These are phyloP conservation scores for Sinocyclocheilus maitianheensis DNA, from an alignment of 2,113 vertebrate genomes.

Conservation along the genomic window DNA sequence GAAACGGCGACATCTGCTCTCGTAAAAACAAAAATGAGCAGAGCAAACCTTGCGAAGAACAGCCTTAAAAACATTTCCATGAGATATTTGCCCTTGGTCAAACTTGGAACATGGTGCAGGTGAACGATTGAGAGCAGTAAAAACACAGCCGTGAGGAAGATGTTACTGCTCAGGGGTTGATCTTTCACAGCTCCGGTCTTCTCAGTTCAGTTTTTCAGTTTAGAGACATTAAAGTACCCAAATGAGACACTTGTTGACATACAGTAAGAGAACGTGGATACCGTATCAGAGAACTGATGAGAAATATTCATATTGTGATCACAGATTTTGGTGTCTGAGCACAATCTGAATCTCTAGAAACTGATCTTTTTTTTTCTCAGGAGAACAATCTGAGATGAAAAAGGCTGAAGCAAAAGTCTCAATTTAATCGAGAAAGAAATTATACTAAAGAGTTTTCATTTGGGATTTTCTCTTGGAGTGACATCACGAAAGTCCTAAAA, in stretches of 20 bases:
- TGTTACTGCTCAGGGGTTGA: not conserved
- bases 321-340: no score
- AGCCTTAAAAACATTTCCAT: not conserved
- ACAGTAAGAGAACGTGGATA: not conserved
- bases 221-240: not conserved
- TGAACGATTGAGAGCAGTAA: not conserved
- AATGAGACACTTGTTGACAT: not conserved
- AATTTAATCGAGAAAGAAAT: no score
- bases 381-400: no score
- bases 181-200: not conserved
- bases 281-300: not conserved
- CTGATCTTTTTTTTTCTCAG: no score
- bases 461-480: not conserved
- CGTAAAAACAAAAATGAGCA: conserved; percentile 70
- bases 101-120: not conserved
- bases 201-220: not conserved
- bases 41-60: not conserved
- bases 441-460: not conserved
- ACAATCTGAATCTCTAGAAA: not conserved
- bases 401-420: no score
- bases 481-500: no score
- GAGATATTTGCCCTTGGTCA: not conserved
- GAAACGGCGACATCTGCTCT: conserved; percentile 61
- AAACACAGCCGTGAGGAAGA: not conserved
- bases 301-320: not conserved